These are phyloP conservation scores for Craterocephalus amniculus DNA, from an alignment of 2,797 vertebrate genomes.

Conservation along the genomic window DNA sequence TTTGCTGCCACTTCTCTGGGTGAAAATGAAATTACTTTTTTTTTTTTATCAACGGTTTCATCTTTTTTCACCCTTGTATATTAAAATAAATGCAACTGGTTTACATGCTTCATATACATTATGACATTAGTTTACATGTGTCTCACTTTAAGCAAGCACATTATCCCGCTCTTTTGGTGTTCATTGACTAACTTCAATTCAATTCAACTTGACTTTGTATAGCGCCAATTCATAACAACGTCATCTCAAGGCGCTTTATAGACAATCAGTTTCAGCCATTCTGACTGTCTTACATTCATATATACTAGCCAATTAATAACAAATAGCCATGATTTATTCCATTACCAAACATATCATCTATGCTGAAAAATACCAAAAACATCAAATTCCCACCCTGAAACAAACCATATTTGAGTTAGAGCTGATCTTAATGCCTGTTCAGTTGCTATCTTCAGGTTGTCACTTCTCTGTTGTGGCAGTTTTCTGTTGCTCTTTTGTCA, in stretches of 20 bases:
- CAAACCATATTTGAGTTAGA: conserved; percentile 1
- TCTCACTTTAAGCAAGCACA: neutral
- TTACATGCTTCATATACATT: conserved; percentile 2
- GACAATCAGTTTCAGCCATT: no score
- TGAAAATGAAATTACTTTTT: neutral
- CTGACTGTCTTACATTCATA: no score
- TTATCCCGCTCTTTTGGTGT: neutral
- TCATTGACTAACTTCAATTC: conserved; percentile 9
- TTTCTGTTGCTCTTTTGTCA: conserved; percentile 39
- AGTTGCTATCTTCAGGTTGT: neutral
- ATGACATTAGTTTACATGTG: conserved; percentile 1
- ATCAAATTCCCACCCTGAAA: neutral
- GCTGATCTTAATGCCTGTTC: neutral
- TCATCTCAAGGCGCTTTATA: no score
- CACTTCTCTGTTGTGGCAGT: neutral
- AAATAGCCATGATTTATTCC: no score
- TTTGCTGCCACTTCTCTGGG: conserved; percentile 10
- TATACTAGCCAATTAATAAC: no score
- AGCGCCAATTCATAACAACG: no score
- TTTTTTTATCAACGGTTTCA: neutral
- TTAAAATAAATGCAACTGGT: neutral
- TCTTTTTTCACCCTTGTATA: neutral
- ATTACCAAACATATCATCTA: no score
- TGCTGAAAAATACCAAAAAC: neutral
- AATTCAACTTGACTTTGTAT: no score